Conservation (phyloP, 2,797 vertebrate species). For the Anabacerthia variegaticeps region DNA sequence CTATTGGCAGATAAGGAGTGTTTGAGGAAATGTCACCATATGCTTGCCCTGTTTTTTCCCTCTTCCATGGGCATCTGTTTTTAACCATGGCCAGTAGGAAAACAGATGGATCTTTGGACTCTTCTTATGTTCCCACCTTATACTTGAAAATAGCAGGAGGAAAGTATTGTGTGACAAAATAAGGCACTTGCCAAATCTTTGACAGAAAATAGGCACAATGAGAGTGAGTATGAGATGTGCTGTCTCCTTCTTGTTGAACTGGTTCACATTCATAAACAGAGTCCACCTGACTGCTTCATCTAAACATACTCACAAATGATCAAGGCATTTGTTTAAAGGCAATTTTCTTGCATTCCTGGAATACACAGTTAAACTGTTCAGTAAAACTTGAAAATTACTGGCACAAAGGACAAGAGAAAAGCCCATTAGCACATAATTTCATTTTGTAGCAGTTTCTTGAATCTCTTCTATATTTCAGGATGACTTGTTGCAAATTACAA, state of each 20-base stretch:
- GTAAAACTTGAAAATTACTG: not conserved
- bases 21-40: not conserved
- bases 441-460: not conserved
- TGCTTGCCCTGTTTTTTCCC: not conserved
- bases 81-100: not conserved
- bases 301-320: not conserved
- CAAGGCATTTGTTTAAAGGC: not conserved
- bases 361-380: not conserved
- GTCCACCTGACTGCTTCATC: not conserved
- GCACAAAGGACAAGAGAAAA: not conserved
- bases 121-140: not conserved
- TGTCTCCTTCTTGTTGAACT: not conserved
- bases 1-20: not conserved
- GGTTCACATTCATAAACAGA: not conserved
- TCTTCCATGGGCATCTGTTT: not conserved
- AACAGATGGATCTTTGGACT: not conserved
- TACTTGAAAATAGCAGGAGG: not conserved
- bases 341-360: not conserved
- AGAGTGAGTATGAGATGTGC: not conserved
- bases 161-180: not conserved
- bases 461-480: not conserved
- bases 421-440: not conserved
- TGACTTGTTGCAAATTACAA: not conserved
- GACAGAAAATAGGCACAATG: not conserved
- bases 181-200: not conserved